Conservation (phyloP, 2,113 vertebrate species). For the Eurystomus gularis region DNA sequence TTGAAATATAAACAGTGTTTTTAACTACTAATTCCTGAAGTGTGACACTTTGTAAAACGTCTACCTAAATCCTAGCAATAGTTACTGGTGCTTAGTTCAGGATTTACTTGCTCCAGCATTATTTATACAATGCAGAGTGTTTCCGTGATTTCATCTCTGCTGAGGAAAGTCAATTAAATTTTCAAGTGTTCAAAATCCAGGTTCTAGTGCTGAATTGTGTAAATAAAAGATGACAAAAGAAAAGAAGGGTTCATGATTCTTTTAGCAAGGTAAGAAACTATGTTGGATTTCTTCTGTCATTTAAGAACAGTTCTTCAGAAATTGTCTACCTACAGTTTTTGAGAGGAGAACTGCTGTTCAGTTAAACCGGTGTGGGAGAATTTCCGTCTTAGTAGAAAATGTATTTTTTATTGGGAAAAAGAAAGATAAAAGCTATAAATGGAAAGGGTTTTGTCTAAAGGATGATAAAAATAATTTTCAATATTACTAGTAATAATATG, state of each 20-base stretch:
- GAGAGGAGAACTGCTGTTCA: not conserved
- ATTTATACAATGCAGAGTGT: not conserved
- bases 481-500: not conserved
- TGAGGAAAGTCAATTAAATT: not conserved
- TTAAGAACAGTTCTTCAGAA: not conserved
- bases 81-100: not conserved
- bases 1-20: constrained; percentile 32
- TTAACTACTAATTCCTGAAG: constrained; percentile 29
- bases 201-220: not conserved
- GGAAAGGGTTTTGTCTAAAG: not conserved
- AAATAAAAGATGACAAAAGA: not conserved
- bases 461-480: not conserved
- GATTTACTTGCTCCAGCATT: not conserved
- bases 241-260: not conserved
- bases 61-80: not conserved
- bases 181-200: not conserved
- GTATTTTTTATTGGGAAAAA: not conserved
- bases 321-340: not conserved
- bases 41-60: not conserved
- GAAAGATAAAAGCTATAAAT: not conserved
- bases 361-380: not conserved
- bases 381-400: not conserved
- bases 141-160: not conserved
- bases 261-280: not conserved
- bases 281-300: not conserved